Evolutionary conservation across 2,888 invertebrate species (phyloP), one percentile per base, ranked within the genome.

Genomic region (Synanthedon myopaeformis): DNA sequence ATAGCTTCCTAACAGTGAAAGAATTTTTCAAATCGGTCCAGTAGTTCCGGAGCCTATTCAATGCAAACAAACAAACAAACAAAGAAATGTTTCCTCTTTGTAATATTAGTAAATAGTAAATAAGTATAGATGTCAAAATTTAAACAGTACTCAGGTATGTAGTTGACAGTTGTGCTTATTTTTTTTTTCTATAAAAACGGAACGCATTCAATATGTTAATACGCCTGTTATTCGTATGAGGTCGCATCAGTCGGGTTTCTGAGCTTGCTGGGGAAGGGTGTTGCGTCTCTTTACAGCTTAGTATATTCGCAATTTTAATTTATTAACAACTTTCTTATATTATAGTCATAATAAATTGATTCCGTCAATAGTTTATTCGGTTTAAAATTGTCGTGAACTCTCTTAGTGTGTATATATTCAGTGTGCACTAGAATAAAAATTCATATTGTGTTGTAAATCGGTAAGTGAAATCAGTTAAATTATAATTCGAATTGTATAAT

Each of bases 191-290:
- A 10, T 35, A 49, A 49, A 49, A 49, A 49, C 23, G 17, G 17
- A 19, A 19, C 14, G 49, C 49, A 17, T 19, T 23, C 1, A 6
- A 49, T 76, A 76, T n/a, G n/a, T 79, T 74, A 64, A 72, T 63
- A 58, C 60, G 56, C 60, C 61, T 57, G 35, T 35, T 35, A 10
- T 6, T 69, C 76, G 73, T 72, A 58, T 72, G 79, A 75, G 70
- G 75, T 71, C 67, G 65, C 66, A 56, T 62, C 59, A 87, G 87
- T 87, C 85, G 86, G 86, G 85, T 87, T 87, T 86, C 79, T 81
- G 79, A 81, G 79, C 76, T 84, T 72, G 79, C 68, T 70, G 76
- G 35, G 35, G 35, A 35, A 35, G 35, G 35, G 79, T 72, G 68
- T 64, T 56, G 71, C 77, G 72, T 77, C 82, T 62, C 64, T 62